These are phyloP conservation scores for Coregonus ussuriensis DNA, from an alignment of 2,797 vertebrate genomes.

Conservation along the genomic window DNA sequence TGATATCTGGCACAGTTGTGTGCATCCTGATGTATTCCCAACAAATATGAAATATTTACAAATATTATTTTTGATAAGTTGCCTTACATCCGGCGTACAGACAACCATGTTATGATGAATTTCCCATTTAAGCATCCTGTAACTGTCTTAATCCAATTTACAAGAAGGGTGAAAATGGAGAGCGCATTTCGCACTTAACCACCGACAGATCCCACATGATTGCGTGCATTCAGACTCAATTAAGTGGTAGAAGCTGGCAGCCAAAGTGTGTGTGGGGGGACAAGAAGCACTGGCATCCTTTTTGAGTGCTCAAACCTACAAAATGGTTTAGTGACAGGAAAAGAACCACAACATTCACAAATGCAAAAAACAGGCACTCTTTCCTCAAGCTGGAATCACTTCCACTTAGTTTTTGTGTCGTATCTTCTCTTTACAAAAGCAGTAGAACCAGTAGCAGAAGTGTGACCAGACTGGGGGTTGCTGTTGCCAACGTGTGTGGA, in stretches of 20 bases:
- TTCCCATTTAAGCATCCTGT: conserved; percentile 23
- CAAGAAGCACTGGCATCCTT: conserved; percentile 27
- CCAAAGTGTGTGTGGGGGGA: conserved; percentile 4
- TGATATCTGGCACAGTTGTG: conserved; percentile 38
- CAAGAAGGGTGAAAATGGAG: conserved; percentile 6
- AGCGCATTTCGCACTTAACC: conserved; percentile 10
- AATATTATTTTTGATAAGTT: conserved; percentile 37
- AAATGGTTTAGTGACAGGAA: conserved; percentile 38
- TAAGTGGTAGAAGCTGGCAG: conserved; percentile 30
- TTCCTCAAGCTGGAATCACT: conserved; percentile 69
- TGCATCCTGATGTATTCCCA: conserved; percentile 22
- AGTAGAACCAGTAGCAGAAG: conserved; percentile 68
- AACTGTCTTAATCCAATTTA: conserved; percentile 24
- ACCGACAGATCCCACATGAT: conserved; percentile 9
- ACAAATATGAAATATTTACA: conserved; percentile 60
- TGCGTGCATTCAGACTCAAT: conserved; percentile 28
- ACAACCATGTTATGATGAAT: conserved; percentile 22
- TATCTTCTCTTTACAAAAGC: conserved; percentile 62
- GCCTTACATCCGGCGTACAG: conserved; percentile 26
- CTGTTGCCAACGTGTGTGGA: conserved; percentile 32
- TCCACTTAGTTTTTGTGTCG: conserved; percentile 43
- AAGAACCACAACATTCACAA: conserved; percentile 44
- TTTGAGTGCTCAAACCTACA: conserved; percentile 61
- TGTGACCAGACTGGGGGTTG: conserved; percentile 51
- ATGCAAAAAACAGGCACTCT: conserved; percentile 47